Evolutionary conservation across 2,797 vertebrate genomes (phyloP).

Genomic region (Coregonus ussuriensis): DNA sequence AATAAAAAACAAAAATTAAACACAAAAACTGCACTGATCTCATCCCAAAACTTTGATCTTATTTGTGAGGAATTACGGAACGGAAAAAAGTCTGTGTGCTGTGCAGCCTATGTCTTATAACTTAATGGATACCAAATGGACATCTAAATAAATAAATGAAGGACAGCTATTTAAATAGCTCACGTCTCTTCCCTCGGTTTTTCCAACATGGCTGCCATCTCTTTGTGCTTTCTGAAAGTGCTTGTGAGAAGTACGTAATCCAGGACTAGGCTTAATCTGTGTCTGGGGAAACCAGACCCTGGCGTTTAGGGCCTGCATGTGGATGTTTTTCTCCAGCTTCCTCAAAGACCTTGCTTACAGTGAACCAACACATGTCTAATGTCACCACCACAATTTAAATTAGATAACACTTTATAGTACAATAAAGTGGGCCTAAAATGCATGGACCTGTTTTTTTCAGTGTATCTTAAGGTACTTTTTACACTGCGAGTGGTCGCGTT

Average conservation of each 20-base stretch:
- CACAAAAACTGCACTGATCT: neutral
- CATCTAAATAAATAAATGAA: neutral
- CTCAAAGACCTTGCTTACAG: too few species aligned
- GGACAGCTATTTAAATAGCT: neutral
- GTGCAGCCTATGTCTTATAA: too few species aligned
- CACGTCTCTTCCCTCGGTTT: neutral
- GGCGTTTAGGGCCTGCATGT: too few species aligned
- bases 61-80: neutral
- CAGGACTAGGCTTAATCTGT: too few species aligned
- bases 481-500: neutral
- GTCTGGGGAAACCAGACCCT: too few species aligned
- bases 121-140: neutral
- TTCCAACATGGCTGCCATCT: neutral
- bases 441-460: neutral
- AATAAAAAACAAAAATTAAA: neutral
- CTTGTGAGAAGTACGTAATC: neutral
- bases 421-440: neutral
- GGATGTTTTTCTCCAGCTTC: too few species aligned
- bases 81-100: too few species aligned
- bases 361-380: neutral
- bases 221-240: neutral
- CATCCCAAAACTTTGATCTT: slow-evolving; percentile 12
- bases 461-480: neutral
- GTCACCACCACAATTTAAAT: neutral
- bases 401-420: neutral